These are phyloP conservation scores for Spodoptera littoralis DNA, from an alignment of 2,888 invertebrate species.

Conservation along the genomic window DNA sequence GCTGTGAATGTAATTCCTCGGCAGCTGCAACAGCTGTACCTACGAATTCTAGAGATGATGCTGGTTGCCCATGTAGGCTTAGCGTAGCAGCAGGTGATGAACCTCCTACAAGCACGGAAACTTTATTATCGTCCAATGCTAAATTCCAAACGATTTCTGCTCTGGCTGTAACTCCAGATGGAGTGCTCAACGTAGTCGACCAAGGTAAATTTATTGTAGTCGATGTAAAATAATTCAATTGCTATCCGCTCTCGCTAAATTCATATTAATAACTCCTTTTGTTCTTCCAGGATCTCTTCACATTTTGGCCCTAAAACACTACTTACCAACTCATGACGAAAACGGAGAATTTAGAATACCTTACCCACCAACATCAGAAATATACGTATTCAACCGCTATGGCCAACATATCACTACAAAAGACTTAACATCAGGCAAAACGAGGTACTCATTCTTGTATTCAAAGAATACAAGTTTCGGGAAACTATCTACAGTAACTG, in stretches of 20 bases:
- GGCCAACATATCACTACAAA: conserved; percentile 98
- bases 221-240: not conserved
- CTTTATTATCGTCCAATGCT: conserved; percentile 96
- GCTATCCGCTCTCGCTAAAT: not conserved
- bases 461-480: conserved; percentile 99
- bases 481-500: conserved; percentile 97
- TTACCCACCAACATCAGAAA: conserved; percentile 97
- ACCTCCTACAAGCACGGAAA: conserved; percentile 94
- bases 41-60: conserved; percentile 77
- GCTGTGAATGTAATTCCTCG: conserved; percentile 89
- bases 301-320: conserved; percentile 95
- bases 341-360: conserved; percentile 97
- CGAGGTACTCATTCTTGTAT: conserved; percentile 98
- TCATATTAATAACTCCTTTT: not conserved
- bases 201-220: conserved; percentile 89
- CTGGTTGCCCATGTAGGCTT: conserved; percentile 84
- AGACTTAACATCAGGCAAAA: conserved; percentile 98
- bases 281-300: conserved; percentile 91
- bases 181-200: conserved; percentile 98
- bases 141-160: conserved; percentile 96
- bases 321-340: conserved; percentile 95
- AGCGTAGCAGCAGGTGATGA: conserved; percentile 89
- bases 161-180: conserved; percentile 97
- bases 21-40: conserved; percentile 87
- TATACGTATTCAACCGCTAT: conserved; percentile 97